Percentiles rank a stretch among this genome's conserved stretches.
phyloP scores from a whole-genome alignment of 2,113 vertebrate species.

The Myodes glareolus region DNA sequence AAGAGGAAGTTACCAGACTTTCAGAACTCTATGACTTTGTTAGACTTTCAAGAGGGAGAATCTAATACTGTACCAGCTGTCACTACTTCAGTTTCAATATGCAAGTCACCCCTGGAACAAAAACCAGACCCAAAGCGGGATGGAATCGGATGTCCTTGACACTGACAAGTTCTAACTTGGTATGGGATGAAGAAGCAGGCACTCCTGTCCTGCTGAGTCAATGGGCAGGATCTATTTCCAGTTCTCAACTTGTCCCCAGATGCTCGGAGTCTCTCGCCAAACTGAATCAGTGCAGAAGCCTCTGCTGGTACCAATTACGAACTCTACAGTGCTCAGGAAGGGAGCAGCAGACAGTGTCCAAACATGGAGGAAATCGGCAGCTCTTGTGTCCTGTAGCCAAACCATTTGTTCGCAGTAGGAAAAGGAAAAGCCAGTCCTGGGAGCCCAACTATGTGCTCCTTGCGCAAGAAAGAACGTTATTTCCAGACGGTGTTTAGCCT shows the following conservation, averaged over 20 bases:
- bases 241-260: slow-evolving; percentile 67
- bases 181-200: slow-evolving; percentile 29
- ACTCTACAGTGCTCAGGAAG: slow-evolving; percentile 40
- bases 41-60: slow-evolving; percentile 28
- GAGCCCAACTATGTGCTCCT: neutral
- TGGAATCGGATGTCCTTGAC: slow-evolving; percentile 27
- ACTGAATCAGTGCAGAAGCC: slow-evolving; percentile 44
- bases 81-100: slow-evolving; percentile 60
- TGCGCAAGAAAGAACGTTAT: neutral
- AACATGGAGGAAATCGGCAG: slow-evolving; percentile 10
- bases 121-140: slow-evolving; percentile 50
- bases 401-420: slow-evolving; percentile 33
- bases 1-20: slow-evolving; percentile 59
- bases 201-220: slow-evolving; percentile 51
- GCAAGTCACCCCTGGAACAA: slow-evolving; percentile 68
- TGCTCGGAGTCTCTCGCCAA: slow-evolving; percentile 59
- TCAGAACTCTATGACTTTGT: slow-evolving; percentile 31
- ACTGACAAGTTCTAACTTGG: slow-evolving; percentile 34
- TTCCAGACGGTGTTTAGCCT: neutral
- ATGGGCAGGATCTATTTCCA: slow-evolving; percentile 63
- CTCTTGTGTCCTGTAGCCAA: neutral
- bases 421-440: neutral
- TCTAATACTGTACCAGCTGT: slow-evolving; percentile 49
- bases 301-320: slow-evolving; percentile 37
- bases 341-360: slow-evolving; percentile 30